Evolutionary conservation across 2,888 invertebrate genomes (phyloP).

Genomic region (Ichneumon xanthorius): DNA sequence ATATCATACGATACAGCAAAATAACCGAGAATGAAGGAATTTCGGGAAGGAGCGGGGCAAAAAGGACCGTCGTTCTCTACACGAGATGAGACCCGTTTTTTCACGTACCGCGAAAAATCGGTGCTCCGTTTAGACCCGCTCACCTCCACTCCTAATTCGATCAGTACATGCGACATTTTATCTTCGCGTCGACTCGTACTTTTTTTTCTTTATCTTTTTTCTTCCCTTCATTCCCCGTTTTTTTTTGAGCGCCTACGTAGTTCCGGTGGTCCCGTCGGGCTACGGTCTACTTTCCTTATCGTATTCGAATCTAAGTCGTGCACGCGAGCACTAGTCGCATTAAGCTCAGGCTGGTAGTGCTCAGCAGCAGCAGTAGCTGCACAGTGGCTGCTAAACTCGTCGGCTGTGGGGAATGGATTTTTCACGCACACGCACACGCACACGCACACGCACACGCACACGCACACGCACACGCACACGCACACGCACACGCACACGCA

Average conservation of each 20-base stretch:
- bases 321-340: slow-evolving; percentile 62
- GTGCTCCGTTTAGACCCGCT: background rate
- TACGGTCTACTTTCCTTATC: slow-evolving; percentile 68
- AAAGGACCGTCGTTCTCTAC: background rate
- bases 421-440: slow-evolving; percentile 45
- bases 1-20: background rate
- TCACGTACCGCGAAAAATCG: no score
- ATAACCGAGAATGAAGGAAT: slow-evolving; percentile 8
- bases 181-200: background rate
- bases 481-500: slow-evolving; percentile 15
- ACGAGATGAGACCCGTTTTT: no score
- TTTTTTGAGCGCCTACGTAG: slow-evolving; percentile 40
- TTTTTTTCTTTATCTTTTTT: slow-evolving; percentile 24
- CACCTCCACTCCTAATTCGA: slow-evolving; percentile 28
- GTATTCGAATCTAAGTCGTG: slow-evolving; percentile 66
- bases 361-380: slow-evolving; percentile 41
- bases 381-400: slow-evolving; percentile 40
- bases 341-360: slow-evolving; percentile 58
- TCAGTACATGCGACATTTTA: slow-evolving; percentile 2
- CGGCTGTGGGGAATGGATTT: slow-evolving; percentile 62
- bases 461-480: slow-evolving; percentile 13
- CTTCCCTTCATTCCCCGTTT: slow-evolving; percentile 16
- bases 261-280: slow-evolving; percentile 56
- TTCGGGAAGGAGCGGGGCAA: background rate
- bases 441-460: no score